Conservation (phyloP, 23 tunicate species). For the Ciona savignyi region DNA sequence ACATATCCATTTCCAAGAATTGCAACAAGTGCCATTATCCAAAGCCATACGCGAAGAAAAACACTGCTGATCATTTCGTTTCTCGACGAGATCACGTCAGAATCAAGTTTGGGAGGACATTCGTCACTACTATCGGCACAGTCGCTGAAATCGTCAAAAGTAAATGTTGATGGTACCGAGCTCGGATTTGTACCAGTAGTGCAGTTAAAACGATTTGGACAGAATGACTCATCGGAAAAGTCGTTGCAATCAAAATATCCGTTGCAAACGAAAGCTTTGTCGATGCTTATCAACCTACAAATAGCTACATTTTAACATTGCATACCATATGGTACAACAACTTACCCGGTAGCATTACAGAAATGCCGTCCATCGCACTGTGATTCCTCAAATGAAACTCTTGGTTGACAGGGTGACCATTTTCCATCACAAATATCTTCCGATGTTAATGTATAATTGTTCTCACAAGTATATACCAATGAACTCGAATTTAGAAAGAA, state of each 20-base stretch:
- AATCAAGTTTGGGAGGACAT: conserved; percentile 17
- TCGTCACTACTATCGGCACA: conserved; percentile 56
- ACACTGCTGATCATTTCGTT: conserved; percentile 30
- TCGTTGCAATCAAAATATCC: conserved; percentile 50
- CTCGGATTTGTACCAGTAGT: neutral
- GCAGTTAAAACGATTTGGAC: conserved; percentile 16
- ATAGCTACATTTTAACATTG: no score
- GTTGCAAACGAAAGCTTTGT: conserved; percentile 32
- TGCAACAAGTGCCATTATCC: conserved; percentile 48
- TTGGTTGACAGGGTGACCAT: conserved; percentile 41
- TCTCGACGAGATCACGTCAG: conserved; percentile 34
- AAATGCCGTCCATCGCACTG: conserved; percentile 21
- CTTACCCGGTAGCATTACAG: no score
- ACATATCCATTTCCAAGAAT: conserved; percentile 44
- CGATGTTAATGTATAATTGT: conserved; percentile 1
- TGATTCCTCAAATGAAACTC: conserved; percentile 23
- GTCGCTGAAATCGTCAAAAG: conserved; percentile 40
- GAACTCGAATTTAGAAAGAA: neutral
- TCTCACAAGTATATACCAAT: neutral
- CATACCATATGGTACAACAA: no score
- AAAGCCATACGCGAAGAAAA: conserved; percentile 13
- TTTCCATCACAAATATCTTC: conserved; percentile 38
- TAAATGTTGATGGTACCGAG: conserved; percentile 26
- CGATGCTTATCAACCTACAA: conserved; percentile 30
- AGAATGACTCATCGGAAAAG: conserved; percentile 29